These are phyloP conservation scores for Stigmatopora argus DNA, from an alignment of 2,113 vertebrate genomes.

Conservation along the genomic window DNA sequence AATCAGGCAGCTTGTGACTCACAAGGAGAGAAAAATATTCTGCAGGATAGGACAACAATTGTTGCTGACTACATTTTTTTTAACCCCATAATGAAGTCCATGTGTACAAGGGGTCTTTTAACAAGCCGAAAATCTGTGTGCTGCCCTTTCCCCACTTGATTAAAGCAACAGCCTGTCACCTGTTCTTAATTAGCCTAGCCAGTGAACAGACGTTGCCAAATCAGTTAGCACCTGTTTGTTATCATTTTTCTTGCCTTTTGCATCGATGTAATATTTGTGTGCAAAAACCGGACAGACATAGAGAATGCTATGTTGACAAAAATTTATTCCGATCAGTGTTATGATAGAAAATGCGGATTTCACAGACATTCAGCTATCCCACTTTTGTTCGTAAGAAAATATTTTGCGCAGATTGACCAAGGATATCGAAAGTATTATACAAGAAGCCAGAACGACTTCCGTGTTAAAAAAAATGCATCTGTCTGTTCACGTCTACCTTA, in stretches of 20 bases:
- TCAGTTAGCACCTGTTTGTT: constrained; percentile 77
- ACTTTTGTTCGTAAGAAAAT: too few species aligned
- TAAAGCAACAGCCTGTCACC: constrained; percentile 72
- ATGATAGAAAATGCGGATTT: too few species aligned
- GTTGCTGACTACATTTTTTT: constrained; percentile 74
- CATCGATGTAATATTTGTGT: constrained; percentile 66
- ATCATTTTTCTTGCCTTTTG: constrained; percentile 67
- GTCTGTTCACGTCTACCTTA: too few species aligned
- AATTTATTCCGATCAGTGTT: too few species aligned
- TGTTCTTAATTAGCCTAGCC: constrained; percentile 72
- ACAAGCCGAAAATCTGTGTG: constrained; percentile 72
- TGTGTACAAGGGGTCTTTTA: constrained; percentile 72
- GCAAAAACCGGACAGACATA: constrained; percentile 61
- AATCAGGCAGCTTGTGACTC: constrained; percentile 37
- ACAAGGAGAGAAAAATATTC: constrained; percentile 50
- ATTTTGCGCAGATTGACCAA: too few species aligned
- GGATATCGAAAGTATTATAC: too few species aligned
- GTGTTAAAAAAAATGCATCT: too few species aligned
- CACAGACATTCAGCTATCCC: too few species aligned
- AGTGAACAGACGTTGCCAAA: constrained; percentile 63
- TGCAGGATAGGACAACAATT: constrained; percentile 75
- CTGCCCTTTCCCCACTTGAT: constrained; percentile 70
- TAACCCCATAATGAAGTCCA: constrained; percentile 76
- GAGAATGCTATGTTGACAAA: too few species aligned
- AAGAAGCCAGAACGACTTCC: too few species aligned